Conservation (phyloP, 2,888 invertebrate genomes). For the Drosophila borborema region DNA sequence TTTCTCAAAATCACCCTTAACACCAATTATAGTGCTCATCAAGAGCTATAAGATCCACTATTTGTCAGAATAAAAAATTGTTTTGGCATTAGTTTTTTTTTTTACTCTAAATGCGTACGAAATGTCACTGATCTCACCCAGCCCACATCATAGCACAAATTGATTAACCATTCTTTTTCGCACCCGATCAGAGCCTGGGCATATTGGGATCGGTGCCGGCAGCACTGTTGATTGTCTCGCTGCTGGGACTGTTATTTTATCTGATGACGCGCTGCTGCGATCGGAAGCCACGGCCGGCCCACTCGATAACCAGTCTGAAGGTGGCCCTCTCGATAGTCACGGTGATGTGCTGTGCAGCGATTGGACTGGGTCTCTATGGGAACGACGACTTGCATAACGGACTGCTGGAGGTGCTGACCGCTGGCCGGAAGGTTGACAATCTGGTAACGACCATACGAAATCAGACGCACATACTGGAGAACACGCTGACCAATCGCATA, state of each 20-base stretch:
- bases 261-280: conserved; percentile 98
- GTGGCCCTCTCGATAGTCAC: conserved; percentile 92
- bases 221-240: conserved; percentile 95
- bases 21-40: no score
- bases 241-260: conserved; percentile 95
- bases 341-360: conserved; percentile 94
- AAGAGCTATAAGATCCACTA: no score
- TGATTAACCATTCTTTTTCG: background rate
- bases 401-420: conserved; percentile 91
- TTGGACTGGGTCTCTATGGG: conserved; percentile 95
- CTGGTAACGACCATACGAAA: conserved; percentile 92
- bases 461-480: conserved; percentile 92
- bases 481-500: conserved; percentile 89
- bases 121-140: no score
- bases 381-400: conserved; percentile 98
- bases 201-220: conserved; percentile 97
- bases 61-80: no score
- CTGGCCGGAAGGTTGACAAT: conserved; percentile 92
- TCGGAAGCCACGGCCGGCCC: conserved; percentile 94
- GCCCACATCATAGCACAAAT: background rate
- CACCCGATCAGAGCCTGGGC: conserved; percentile 91
- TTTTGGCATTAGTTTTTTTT: no score
- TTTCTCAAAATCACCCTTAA: no score
- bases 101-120: no score
- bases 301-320: conserved; percentile 94